Percentiles rank a stretch among this genome's conserved stretches.
Conservation (phyloP, 1,140 invertebrate genomes). For the Lethrus apterus region DNA sequence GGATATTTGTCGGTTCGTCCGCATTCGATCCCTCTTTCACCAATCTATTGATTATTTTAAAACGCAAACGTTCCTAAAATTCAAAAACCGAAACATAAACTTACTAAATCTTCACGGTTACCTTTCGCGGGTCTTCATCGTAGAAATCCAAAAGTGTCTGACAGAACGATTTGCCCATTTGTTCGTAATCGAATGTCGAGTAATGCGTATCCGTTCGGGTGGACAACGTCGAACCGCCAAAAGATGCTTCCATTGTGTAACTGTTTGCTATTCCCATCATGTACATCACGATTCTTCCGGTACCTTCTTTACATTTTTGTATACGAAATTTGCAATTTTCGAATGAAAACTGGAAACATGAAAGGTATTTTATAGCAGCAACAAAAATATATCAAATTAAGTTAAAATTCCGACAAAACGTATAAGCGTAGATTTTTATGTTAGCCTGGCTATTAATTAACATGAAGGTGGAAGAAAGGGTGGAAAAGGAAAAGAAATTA, state of each 20-base stretch:
- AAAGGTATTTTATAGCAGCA: too few relatives aligned
- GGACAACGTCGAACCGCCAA: conserved; percentile 77
- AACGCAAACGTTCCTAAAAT: conserved; percentile 62
- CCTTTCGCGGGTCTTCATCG: conserved; percentile 80
- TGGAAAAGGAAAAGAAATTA: too few relatives aligned
- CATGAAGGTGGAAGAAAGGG: too few relatives aligned
- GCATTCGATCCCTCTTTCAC: conserved; percentile 78
- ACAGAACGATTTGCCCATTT: conserved; percentile 82
- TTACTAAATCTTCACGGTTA: conserved; percentile 34
- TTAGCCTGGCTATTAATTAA: too few relatives aligned
- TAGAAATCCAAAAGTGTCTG: conserved; percentile 87
- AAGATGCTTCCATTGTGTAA: conserved; percentile 91
- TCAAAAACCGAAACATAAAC: conserved; percentile 18
- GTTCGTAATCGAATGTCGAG: conserved; percentile 69
- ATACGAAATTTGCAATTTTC: conserved; percentile 90
- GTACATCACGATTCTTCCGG: conserved; percentile 87
- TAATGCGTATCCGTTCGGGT: conserved; percentile 82
- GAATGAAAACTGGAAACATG: conserved; percentile 84
- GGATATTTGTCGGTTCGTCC: conserved; percentile 78
- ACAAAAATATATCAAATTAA: too few relatives aligned
- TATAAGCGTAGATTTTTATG: too few relatives aligned
- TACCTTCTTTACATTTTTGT: conserved; percentile 87
- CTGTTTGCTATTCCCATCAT: conserved; percentile 89
- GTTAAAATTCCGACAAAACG: too few relatives aligned
- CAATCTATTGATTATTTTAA: conserved; percentile 70